Percentiles rank a stretch among this genome's conserved stretches.
Conservation (phyloP, 2,797 vertebrate genomes). For the Alcedo atthis region DNA sequence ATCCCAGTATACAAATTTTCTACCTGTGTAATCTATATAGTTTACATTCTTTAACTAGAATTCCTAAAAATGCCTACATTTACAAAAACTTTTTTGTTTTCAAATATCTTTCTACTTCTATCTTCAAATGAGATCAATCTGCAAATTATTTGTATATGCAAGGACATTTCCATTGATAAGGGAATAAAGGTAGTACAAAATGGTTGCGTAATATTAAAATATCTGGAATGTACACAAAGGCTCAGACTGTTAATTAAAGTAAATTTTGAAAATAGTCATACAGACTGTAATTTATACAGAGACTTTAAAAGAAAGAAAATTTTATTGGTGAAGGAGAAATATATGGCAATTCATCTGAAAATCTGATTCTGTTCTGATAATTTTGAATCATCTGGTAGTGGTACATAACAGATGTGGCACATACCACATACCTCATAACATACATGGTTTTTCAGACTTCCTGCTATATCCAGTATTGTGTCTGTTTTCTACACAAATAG, state of each 20-base stretch:
- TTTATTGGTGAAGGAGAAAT: not conserved
- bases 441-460: not conserved
- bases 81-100: not conserved
- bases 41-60: not conserved
- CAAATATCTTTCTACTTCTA: not conserved
- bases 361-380: not conserved
- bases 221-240: not conserved
- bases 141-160: slow-evolving; percentile 24
- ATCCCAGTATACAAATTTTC: not conserved
- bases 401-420: not conserved
- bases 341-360: not conserved
- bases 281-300: slow-evolving; percentile 18
- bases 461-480: not conserved
- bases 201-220: slow-evolving; percentile 36
- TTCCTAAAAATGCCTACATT: not conserved
- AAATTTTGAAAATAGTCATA: slow-evolving; percentile 38
- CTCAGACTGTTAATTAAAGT: slow-evolving; percentile 49
- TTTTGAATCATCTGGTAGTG: not conserved
- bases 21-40: not conserved
- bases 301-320: slow-evolving; percentile 37
- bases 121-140: slow-evolving; percentile 4
- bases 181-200: slow-evolving; percentile 40
- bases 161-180: slow-evolving; percentile 39
- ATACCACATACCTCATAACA: too few species aligned
- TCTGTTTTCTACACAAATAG: not conserved